Evolutionary conservation across 92 coral and sea anemone genomes (phyloP), one percentile per base, ranked within the genome.

Genomic region (Parazoanthus atlanticus): DNA sequence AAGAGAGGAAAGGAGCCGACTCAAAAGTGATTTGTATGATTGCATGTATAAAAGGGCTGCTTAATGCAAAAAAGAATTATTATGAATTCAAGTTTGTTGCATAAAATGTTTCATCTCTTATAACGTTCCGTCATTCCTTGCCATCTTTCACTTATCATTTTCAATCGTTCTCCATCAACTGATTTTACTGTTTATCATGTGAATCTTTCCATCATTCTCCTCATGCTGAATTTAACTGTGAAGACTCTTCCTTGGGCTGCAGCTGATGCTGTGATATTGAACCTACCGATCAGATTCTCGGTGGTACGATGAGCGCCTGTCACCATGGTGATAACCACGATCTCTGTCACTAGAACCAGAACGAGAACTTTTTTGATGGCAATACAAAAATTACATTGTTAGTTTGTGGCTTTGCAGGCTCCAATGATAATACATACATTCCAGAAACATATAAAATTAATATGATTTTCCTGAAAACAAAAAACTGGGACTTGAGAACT

Each of bases 271-370:
- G 72, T 30, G 30, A 47, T 11, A 17, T 19, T 82, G 52, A 64
- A 82, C 86, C 75, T 82, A 82, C 86, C 86, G 86, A 82, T 82
- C 86, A 15, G 58, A 52, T 25, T 82, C 58, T 82, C 86, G 86
- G 86, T 82, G 86, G 76, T 82, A 70, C 25, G 86, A 66, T 6
- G 86, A 26, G 36, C 75, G 56, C 23, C 86, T 82, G 47, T 82
- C 86, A 41, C 74, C 86, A 65, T 82, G 70, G 46, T 33, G 86
- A 64, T 38, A 65, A 29, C 86, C 86, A 82, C 72, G 74, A 36
- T 65, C 86, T 64, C 75, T 64, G 76, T 82, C 86, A 82, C 74
- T 82, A 65, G 86, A 41, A 82, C 86, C 74, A 82, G 86, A 76
- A 10, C 25, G 75, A 82, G 75, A 64, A 82, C 75, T 82, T 81